Conservation (phyloP, 2,113 vertebrate genomes). For the Coptodon rendalli region DNA sequence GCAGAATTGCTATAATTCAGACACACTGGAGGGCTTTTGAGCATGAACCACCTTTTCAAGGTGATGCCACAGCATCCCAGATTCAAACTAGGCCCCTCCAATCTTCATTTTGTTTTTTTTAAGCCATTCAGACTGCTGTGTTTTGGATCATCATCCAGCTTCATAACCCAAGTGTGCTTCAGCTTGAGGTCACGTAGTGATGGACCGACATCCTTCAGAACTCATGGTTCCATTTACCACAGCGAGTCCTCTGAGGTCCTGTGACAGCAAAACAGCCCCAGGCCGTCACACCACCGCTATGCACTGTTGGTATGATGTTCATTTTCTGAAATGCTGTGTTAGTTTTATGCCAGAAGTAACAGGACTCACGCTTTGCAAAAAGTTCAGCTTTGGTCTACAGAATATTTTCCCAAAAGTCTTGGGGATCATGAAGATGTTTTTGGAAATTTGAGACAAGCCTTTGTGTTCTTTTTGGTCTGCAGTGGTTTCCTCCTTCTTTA, state of each 20-base stretch:
- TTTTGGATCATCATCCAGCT: background rate
- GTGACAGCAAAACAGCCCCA: background rate
- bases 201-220: background rate
- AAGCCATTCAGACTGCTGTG: background rate
- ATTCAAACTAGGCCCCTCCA: rapidly evolving
- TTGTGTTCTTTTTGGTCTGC: background rate
- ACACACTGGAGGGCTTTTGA: background rate
- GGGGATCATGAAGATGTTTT: background rate
- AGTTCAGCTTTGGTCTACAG: background rate
- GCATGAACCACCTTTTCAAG: background rate
- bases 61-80: background rate
- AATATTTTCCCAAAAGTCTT: background rate
- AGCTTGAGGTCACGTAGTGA: background rate
- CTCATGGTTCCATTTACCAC: background rate
- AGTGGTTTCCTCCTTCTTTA: background rate
- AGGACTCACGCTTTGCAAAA: background rate
- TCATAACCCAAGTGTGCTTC: background rate
- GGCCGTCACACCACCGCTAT: rapidly evolving
- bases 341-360: background rate
- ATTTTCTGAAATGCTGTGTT: background rate
- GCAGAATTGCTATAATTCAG: background rate
- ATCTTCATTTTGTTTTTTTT: background rate
- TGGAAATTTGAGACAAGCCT: background rate
- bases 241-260: background rate
- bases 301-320: background rate